Conservation (phyloP, 2,797 vertebrate genomes). For the Chaunax sp. region DNA sequence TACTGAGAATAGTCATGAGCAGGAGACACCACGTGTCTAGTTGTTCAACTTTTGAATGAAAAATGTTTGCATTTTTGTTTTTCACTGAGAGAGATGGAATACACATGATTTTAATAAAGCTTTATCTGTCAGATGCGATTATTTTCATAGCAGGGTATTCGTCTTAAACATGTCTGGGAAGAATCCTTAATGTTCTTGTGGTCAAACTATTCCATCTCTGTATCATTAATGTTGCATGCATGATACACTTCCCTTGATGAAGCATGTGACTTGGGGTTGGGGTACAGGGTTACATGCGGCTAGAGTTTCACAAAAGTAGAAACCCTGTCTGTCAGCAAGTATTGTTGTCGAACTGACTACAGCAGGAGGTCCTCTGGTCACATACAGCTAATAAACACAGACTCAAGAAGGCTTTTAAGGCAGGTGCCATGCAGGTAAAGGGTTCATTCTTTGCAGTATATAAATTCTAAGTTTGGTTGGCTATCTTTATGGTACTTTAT, state of each 20-base stretch:
- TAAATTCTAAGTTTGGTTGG: neutral
- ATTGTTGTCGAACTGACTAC: conserved; percentile 34
- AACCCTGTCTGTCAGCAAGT: conserved; percentile 57
- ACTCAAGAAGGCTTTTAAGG: conserved; percentile 23
- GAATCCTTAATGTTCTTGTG: neutral
- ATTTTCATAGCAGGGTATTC: too few species aligned
- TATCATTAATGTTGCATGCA: conserved; percentile 68
- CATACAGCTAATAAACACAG: conserved; percentile 22
- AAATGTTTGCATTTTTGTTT: too few species aligned
- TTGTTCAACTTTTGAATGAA: too few species aligned
- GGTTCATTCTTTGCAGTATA: conserved; percentile 4
- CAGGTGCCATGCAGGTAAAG: conserved; percentile 78
- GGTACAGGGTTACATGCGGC: conserved; percentile 67
- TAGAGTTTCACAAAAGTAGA: conserved; percentile 71
- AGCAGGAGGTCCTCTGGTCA: conserved; percentile 23
- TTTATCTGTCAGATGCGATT: too few species aligned
- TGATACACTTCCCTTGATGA: conserved; percentile 43
- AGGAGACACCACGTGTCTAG: too few species aligned
- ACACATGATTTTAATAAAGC: too few species aligned
- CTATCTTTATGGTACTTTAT: neutral
- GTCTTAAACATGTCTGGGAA: neutral
- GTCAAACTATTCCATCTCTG: neutral
- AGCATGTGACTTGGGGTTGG: conserved; percentile 38
- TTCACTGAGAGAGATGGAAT: too few species aligned
- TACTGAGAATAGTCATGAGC: too few species aligned